Base-by-base conservation (phyloP, 1,140 invertebrate species). In the Dinoponera quadriceps region DNA sequence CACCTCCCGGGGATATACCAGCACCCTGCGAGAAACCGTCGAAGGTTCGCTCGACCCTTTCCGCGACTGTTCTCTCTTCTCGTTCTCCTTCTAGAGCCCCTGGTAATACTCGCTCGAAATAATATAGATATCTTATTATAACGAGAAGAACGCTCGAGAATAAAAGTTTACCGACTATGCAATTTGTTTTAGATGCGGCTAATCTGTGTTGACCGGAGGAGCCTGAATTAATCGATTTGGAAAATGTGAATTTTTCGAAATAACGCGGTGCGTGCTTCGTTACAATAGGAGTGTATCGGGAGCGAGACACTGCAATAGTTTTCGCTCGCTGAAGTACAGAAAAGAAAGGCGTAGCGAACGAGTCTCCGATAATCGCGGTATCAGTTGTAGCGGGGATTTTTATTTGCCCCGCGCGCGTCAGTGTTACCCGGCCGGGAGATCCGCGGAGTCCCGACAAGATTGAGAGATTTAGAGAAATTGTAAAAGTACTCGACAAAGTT, bases 31-130 rank as follows among this genome's bases (percentile, higher is more conserved):
- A 85, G 87, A 80, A 88, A 78, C 83, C 83, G 22, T 84, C 68
- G 57, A 88, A 85, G 86, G 87, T 88, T 74, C 78, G 82, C 65
- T 49, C 65, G 73, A 78, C 77, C 86, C 77, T 85, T 88, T 73
- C 73, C 87, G 60, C 77, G 68, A 72, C 65, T 51, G 20, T 81
- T 86, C 71, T 54, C 63, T 54, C 63, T 82, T 85, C n/a, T n/a
- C 63, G 9, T 48, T 66, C 80, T 77, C 80, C 85, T 87, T 87
- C 85, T 11, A 49, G 48, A 59, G 22, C 44, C 49, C 27, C 38
- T 11, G 65, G 44, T 55, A 80, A 78, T 20, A 9, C 29, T 54
- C n/a, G 59, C 29, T 62, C n/a, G n/a, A 65, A 59, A 49, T 20
- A 29, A 20, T 11, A 18, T 49, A 33, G 33, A n/a, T 13, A 27